Evolutionary conservation across 2,888 invertebrate genomes (phyloP), one percentile per base, ranked within the genome.

Genomic region (Eristalis intricaria): DNA sequence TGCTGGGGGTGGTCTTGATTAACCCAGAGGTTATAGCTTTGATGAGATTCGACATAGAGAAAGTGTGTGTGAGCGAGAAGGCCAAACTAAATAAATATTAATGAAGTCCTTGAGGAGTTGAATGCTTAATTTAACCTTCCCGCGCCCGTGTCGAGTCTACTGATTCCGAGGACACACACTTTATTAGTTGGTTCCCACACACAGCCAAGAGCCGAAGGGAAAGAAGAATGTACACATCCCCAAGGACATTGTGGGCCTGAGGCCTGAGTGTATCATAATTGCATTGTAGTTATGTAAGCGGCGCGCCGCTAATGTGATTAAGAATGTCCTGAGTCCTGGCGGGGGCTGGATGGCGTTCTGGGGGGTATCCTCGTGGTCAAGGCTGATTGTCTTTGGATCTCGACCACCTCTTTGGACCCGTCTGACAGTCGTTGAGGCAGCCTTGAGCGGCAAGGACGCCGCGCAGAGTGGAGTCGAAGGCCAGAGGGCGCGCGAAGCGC

Each of bases 71-170:
- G n/a, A 43, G 5, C 2, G 32, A 4, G 32, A 7, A 32, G 32
- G 15, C 19, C 50, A n/a, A 65, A 40, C 63, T 50, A 80, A 65
- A 82, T 82, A 70, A 75, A 79, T 87, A 87, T 87, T 87, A 87
- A 87, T 84, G 76, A 84, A 84, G 83, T 83, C 84, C 75, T 79
- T 73, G 79, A 87, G 87, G 84, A 87, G 64, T 70, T 86, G 73
- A 73, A 82, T 82, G 29, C 68, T 35, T 87, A 75, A 83, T 83
- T 83, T 26, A 56, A 64, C 32, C 35, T 65, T 35, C 69, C 63
- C 69, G 68, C 56, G 40, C 35, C 63, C 50, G 19, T 19, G 19
- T 50, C 19, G 50, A 22, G n/a, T 43, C 50, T 61, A 66, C 65
- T 61, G 65, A 65, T 66, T 60, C 65, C 15, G 11, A 65, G 22